Conservation (phyloP, 2,113 vertebrate genomes). For the Calcarius ornatus region DNA sequence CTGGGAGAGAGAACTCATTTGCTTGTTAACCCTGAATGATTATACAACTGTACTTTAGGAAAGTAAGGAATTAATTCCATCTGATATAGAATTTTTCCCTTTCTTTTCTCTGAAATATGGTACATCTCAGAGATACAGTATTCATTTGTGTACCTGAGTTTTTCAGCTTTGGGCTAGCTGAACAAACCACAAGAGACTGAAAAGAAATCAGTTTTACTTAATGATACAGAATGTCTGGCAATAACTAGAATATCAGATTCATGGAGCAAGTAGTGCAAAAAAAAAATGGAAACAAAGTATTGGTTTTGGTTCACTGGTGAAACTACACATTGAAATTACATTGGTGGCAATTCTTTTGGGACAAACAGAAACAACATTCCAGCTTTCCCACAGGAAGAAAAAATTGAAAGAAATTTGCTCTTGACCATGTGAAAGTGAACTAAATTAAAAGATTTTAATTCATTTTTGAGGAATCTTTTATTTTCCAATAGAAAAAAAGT, state of each 20-base stretch:
- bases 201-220: neutral
- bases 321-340: neutral
- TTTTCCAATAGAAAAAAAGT: neutral
- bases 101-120: neutral
- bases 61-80: neutral
- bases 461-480: rapidly evolving
- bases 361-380: neutral
- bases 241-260: neutral
- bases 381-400: neutral
- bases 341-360: neutral
- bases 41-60: neutral
- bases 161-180: neutral
- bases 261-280: neutral
- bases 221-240: neutral
- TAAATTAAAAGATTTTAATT: neutral
- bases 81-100: neutral
- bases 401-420: neutral
- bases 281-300: neutral
- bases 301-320: neutral
- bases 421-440: neutral
- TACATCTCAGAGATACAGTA: neutral
- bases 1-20: neutral
- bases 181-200: neutral
- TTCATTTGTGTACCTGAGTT: neutral
- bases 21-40: neutral